Evolutionary conservation across 2,113 vertebrate species (phyloP).

Genomic region (Seriola quinqueradiata): DNA sequence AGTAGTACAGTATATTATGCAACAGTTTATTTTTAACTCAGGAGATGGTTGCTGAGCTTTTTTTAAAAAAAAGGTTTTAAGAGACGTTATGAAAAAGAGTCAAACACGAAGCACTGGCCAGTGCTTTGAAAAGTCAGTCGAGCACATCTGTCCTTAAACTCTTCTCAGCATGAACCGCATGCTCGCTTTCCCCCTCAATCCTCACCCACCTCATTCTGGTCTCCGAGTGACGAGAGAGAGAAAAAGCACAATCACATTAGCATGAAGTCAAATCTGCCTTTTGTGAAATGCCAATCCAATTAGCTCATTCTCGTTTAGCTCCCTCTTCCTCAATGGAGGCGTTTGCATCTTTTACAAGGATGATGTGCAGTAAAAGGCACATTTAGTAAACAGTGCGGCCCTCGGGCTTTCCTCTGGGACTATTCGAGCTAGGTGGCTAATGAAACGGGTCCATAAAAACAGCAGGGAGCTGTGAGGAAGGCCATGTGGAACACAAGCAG

Average conservation of each 20-base stretch:
- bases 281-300: constrained; percentile 84
- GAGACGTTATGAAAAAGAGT: neutral
- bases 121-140: constrained; percentile 27
- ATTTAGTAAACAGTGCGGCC: constrained; percentile 73
- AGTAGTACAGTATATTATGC: neutral
- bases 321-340: constrained; percentile 69
- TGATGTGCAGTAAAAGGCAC: constrained; percentile 74
- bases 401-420: constrained; percentile 69
- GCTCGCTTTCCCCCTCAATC: constrained; percentile 37
- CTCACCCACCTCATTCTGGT: constrained; percentile 61
- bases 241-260: constrained; percentile 74
- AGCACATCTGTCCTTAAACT: constrained; percentile 43
- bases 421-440: constrained; percentile 78
- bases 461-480: constrained; percentile 45
- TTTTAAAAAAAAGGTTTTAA: neutral
- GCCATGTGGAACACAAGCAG: constrained; percentile 44
- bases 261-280: constrained; percentile 81
- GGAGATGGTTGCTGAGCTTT: neutral
- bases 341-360: constrained; percentile 77
- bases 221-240: constrained; percentile 34
- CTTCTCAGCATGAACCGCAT: constrained; percentile 29
- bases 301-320: constrained; percentile 73
- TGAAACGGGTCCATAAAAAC: constrained; percentile 73
- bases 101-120: neutral
- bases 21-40: neutral